Conservation (phyloP, 2,888 invertebrate species). For the Coelogynopora nodosa region DNA sequence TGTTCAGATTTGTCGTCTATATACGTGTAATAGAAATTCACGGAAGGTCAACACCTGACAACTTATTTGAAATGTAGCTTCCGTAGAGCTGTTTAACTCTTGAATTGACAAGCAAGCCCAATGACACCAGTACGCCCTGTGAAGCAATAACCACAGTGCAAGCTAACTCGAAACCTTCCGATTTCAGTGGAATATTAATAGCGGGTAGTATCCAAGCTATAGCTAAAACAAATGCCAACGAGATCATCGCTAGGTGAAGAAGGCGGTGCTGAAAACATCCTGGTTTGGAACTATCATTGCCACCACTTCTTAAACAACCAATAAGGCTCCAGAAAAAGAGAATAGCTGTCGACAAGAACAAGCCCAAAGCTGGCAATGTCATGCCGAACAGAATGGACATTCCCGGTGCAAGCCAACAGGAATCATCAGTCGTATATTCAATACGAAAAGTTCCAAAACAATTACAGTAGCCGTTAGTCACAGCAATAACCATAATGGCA, state of each 20-base stretch:
- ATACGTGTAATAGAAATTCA: too few relatives aligned
- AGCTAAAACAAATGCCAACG: neutral
- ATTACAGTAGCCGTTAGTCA: neutral
- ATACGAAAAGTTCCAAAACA: constrained; percentile 26
- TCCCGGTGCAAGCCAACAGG: constrained; percentile 27
- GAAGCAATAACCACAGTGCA: constrained; percentile 38
- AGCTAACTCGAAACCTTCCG: neutral
- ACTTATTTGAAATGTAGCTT: too few relatives aligned
- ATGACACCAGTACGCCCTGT: constrained; percentile 31
- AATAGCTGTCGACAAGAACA: neutral
- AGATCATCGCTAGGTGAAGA: neutral
- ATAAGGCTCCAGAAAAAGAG: neutral
- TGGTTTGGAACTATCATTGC: neutral
- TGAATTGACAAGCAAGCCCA: neutral
- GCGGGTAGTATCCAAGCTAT: constrained; percentile 35
- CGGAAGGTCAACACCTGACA: too few relatives aligned
- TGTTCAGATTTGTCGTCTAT: too few relatives aligned
- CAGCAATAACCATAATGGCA: neutral
- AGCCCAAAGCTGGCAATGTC: constrained; percentile 27
- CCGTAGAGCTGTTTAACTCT: neutral
- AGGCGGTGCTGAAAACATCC: neutral
- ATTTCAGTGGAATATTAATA: constrained; percentile 15
- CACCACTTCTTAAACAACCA: neutral
- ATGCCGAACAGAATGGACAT: constrained; percentile 27
- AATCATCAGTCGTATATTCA: neutral